A percentile compares a stretch with the other conserved stretches of the same genome.
Conservation (phyloP, 2,888 invertebrate genomes). For the Pseudanteris insignis region DNA sequence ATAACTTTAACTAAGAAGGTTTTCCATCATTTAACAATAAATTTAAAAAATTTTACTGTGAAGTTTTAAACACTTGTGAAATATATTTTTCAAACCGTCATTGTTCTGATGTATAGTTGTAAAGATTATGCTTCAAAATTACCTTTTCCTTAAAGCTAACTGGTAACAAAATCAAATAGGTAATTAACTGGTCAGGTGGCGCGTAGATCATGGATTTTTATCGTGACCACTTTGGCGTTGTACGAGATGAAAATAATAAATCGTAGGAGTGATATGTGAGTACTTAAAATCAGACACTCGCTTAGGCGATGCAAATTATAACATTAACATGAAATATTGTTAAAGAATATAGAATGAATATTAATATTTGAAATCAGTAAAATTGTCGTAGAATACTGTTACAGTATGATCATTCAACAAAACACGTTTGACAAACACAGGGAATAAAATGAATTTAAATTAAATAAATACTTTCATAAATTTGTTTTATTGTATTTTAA, state of each 20-base stretch:
- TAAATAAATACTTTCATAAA: too few species aligned
- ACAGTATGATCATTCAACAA: not conserved
- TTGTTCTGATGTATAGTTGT: too few species aligned
- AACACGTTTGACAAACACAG: too few species aligned
- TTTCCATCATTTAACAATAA: too few species aligned
- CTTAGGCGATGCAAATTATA: slow-evolving; percentile 10
- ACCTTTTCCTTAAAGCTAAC: slow-evolving; percentile 19
- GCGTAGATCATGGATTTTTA: slow-evolving; percentile 27
- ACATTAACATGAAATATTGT: not conserved
- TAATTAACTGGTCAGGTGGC: slow-evolving; percentile 22
- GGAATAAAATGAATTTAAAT: too few species aligned
- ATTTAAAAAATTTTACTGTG: too few species aligned
- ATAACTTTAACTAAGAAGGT: too few species aligned
- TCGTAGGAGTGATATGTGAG: slow-evolving; percentile 21
- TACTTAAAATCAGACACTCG: slow-evolving; percentile 18
- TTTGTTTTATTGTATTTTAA: not conserved
- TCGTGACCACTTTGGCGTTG: slow-evolving; percentile 19
- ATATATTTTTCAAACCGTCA: too few species aligned
- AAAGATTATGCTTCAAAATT: not conserved
- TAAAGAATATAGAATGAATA: not conserved
- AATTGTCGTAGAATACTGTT: not conserved
- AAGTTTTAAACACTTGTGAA: too few species aligned
- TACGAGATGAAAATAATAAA: slow-evolving; percentile 12
- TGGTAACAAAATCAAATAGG: slow-evolving; percentile 25
- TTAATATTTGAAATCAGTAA: not conserved